These are phyloP conservation scores for Nymphalis io DNA, from an alignment of 1,140 invertebrate genomes.

Conservation along the genomic window DNA sequence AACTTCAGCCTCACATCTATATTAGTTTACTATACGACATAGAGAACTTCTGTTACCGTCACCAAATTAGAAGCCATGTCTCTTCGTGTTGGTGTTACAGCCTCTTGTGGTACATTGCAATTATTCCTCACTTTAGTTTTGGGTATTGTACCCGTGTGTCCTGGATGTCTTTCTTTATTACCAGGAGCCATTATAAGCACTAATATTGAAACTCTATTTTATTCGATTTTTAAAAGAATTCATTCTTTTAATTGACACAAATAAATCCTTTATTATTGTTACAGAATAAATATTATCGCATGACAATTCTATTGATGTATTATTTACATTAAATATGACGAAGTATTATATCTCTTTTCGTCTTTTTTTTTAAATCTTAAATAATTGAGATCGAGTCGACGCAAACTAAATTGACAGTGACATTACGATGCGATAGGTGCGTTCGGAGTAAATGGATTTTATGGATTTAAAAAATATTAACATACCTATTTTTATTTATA, in stretches of 20 bases:
- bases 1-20: neutral
- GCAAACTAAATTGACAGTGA: conserved; percentile 43
- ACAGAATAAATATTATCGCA: neutral
- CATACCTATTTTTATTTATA: too few species aligned
- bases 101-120: conserved; percentile 79
- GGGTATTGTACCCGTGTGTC: conserved; percentile 77
- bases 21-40: conserved; percentile 1
- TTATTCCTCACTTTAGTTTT: conserved; percentile 78
- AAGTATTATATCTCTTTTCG: conserved; percentile 1
- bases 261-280: neutral
- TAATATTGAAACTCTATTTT: conserved; percentile 31
- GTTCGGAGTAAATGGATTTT: conserved; percentile 21
- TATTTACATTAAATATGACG: neutral
- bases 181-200: conserved; percentile 74
- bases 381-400: conserved; percentile 38
- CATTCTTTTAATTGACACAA: neutral
- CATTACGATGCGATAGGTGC: conserved; percentile 32
- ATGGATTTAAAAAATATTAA: neutral
- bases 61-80: conserved; percentile 78
- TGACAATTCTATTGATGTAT: conserved; percentile 2
- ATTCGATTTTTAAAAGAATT: conserved; percentile 28
- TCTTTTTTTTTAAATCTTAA: conserved; percentile 21
- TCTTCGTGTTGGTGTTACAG: conserved; percentile 78
- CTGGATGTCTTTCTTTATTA: conserved; percentile 74
- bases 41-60: conserved; percentile 54